These are phyloP conservation scores for Lydus trimaculatus DNA, from an alignment of 2,888 invertebrate genomes.

Conservation along the genomic window DNA sequence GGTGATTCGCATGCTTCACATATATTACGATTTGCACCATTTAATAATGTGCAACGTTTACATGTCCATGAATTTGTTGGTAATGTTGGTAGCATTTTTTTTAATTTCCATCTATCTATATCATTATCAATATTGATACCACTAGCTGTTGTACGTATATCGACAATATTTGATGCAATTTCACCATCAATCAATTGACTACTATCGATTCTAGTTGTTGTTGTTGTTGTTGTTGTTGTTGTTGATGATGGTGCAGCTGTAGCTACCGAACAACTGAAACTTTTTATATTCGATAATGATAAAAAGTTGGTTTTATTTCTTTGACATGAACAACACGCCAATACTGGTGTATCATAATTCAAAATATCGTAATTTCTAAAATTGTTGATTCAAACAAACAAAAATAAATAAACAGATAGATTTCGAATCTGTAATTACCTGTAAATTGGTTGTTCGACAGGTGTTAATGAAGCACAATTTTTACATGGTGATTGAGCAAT, in stretches of 20 bases:
- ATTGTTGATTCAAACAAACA: not conserved
- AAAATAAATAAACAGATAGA: not conserved
- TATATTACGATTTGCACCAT: slow-evolving; percentile 69
- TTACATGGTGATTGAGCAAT: slow-evolving; percentile 56
- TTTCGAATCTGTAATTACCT: slow-evolving; percentile 6
- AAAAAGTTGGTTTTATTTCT: slow-evolving; percentile 48
- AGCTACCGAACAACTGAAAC: slow-evolving; percentile 57
- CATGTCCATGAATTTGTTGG: slow-evolving; percentile 69
- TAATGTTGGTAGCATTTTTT: slow-evolving; percentile 37
- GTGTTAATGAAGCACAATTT: slow-evolving; percentile 55
- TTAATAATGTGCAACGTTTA: slow-evolving; percentile 78
- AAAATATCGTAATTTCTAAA: slow-evolving; percentile 51
- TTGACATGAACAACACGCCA: slow-evolving; percentile 51
- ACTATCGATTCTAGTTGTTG: slow-evolving; percentile 48
- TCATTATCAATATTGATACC: slow-evolving; percentile 53
- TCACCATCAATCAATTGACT: slow-evolving; percentile 49
- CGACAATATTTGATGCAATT: slow-evolving; percentile 48
- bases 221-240: not conserved
- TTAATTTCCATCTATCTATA: slow-evolving; percentile 54
- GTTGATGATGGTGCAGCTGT: not conserved
- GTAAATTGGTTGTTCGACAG: slow-evolving; percentile 53
- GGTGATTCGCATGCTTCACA: slow-evolving; percentile 82
- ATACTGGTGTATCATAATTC: slow-evolving; percentile 47
- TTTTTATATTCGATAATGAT: slow-evolving; percentile 56
- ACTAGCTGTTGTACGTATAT: slow-evolving; percentile 57